Evolutionary conservation across 2,888 invertebrate species (phyloP), one percentile per base, ranked within the genome.

Genomic region (Himalopsyche japonica): DNA sequence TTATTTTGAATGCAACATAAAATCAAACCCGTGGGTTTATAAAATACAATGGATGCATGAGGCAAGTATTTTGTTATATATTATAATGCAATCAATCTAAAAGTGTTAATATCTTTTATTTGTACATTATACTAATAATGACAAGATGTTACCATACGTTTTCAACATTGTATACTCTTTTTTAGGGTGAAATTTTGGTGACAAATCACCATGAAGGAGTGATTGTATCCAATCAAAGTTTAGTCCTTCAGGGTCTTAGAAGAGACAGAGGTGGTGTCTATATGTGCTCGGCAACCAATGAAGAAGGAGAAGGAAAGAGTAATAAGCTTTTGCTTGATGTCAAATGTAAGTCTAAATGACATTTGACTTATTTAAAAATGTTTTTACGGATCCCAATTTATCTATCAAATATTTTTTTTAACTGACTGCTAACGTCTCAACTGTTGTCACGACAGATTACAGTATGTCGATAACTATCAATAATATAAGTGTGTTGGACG

Each of bases 201-300:
- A 95, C 95, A 88, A 96, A 96, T 89, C 93, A 94, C 7, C 94
- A 94, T 8, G 94, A 94, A n/a, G 96, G 96, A 3, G 94, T 96
- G 78, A 95, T 96, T 84, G 94, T 96, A 87, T 95, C 95, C 89
- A 96, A 96, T 90, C 96, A 96, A 90, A 96, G 96, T 88, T 91
- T 97, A 85, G 96, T 96, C 0, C 92, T 97, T 77, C 97, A 96
- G 92, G 94, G 93, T 87, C 95, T 97, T 84, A 94, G 95, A 48
- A 91, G 96, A 76, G 92, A 93, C 83, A 94, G 95, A 78, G 95
- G 95, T 4, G 96, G 96, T 0, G 92, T 94, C 79, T 97, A 97
- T 91, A 95, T 95, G 82, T 97, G 96, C 89, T 94, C 95, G 48
- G 96, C 96, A 3, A 94, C 95, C 87, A 97, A 96, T 90, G 93